Conservation (phyloP, 1,140 invertebrate species). For the Drosophila biarmipes region DNA sequence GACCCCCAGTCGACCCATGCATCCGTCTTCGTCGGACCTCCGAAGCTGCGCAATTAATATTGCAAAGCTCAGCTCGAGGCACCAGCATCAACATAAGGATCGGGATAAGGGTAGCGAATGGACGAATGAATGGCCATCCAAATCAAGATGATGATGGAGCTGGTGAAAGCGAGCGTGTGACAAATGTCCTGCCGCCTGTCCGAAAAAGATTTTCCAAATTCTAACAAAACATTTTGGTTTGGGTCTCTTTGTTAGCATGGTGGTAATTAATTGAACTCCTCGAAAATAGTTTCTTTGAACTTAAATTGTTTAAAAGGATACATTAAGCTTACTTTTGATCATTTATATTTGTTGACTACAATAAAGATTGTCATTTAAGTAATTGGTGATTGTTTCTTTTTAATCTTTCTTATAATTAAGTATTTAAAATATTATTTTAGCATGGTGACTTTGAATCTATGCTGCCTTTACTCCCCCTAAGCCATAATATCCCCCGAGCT, state of each 20-base stretch:
- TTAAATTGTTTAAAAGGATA: slow-evolving; percentile 8
- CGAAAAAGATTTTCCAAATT: slow-evolving; percentile 71
- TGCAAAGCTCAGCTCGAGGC: slow-evolving; percentile 66
- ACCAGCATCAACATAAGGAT: slow-evolving; percentile 40
- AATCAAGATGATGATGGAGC: slow-evolving; percentile 70
- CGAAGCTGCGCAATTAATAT: slow-evolving; percentile 75
- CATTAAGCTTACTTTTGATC: background rate
- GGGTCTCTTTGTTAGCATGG: background rate
- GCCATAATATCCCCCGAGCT: slow-evolving; percentile 4
- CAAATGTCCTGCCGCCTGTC: slow-evolving; percentile 63
- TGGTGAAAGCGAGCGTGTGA: slow-evolving; percentile 79
- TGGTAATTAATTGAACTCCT: slow-evolving; percentile 67
- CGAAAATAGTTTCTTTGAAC: slow-evolving; percentile 33
- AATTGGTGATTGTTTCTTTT: too few relatives aligned
- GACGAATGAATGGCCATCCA: slow-evolving; percentile 40
- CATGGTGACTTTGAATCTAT: background rate
- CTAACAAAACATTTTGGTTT: slow-evolving; percentile 48
- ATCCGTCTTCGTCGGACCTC: slow-evolving; percentile 30
- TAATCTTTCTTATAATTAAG: too few relatives aligned
- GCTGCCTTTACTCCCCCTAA: background rate
- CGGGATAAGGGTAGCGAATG: slow-evolving; percentile 40
- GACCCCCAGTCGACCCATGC: slow-evolving; percentile 47
- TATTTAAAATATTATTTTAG: background rate
- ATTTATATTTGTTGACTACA: background rate
- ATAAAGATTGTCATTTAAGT: too few relatives aligned